phyloP scores from a whole-genome alignment of 1,140 invertebrate species.

The Callitettix versicolor region DNA sequence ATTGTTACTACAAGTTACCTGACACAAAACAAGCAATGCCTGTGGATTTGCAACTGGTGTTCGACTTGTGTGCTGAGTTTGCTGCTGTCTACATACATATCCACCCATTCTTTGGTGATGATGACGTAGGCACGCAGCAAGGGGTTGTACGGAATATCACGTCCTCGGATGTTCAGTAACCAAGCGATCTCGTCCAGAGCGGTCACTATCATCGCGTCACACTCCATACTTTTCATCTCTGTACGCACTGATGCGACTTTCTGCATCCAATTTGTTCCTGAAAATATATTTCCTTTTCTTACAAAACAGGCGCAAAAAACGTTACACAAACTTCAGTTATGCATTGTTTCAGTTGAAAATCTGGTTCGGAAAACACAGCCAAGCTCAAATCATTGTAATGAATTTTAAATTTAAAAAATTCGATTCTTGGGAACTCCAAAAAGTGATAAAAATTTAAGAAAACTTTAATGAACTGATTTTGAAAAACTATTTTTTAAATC shows the following conservation, averaged over 20 bases:
- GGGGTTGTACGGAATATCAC: slow-evolving; percentile 80
- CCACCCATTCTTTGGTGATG: slow-evolving; percentile 41
- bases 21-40: too few species aligned
- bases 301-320: too few species aligned
- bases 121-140: slow-evolving; percentile 71
- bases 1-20: too few species aligned
- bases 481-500: too few species aligned
- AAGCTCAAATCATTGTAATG: slow-evolving; percentile 1
- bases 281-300: slow-evolving; percentile 10
- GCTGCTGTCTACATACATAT: slow-evolving; percentile 47
- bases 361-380: too few species aligned
- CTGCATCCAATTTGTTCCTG: slow-evolving; percentile 56
- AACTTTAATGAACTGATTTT: too few species aligned
- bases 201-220: slow-evolving; percentile 73
- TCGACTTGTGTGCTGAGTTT: slow-evolving; percentile 37
- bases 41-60: too few species aligned
- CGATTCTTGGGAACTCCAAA: too few species aligned
- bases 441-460: too few species aligned
- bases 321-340: too few species aligned
- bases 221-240: slow-evolving; percentile 50
- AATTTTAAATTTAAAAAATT: too few species aligned
- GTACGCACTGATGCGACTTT: slow-evolving; percentile 58
- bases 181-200: slow-evolving; percentile 88
- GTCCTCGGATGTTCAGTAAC: slow-evolving; percentile 88
- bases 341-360: neutral